Evolutionary conservation across 2,797 vertebrate species (phyloP).

Genomic region (Semaprochilodus insignis): DNA sequence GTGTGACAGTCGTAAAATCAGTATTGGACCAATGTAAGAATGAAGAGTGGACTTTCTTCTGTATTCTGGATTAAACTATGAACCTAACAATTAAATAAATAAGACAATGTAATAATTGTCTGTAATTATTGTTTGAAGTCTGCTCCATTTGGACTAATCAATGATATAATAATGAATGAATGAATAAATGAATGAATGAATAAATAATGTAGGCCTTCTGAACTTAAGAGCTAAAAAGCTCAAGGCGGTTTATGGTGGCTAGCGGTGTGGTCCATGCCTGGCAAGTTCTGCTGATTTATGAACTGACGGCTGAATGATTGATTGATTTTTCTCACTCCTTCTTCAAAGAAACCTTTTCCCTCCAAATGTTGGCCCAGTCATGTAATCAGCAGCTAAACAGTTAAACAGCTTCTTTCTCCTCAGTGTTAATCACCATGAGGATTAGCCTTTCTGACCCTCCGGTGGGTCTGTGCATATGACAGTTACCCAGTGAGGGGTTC

Average conservation of each 20-base stretch:
- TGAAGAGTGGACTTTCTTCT: background rate
- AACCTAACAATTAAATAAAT: too few species aligned
- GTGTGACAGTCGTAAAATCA: background rate
- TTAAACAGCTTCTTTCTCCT: background rate
- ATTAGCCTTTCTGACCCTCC: conserved; percentile 3
- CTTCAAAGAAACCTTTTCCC: background rate
- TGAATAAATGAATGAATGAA: too few species aligned
- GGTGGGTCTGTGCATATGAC: conserved; percentile 26
- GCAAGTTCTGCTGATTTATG: background rate
- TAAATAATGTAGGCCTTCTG: too few species aligned
- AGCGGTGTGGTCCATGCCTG: too few species aligned
- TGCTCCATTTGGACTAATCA: too few species aligned
- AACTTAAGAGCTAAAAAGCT: too few species aligned
- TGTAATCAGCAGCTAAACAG: background rate
- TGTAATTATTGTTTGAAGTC: too few species aligned
- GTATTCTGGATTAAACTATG: background rate
- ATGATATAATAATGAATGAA: too few species aligned
- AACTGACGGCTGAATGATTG: too few species aligned
- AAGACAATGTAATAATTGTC: too few species aligned
- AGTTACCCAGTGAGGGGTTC: conserved; percentile 17
- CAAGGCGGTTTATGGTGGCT: too few species aligned
- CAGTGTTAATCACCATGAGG: conserved; percentile 12
- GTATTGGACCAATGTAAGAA: background rate
- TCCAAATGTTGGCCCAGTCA: too few species aligned
- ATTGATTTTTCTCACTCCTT: background rate